These are phyloP conservation scores for Myiotriccus ornatus DNA, from an alignment of 2,797 vertebrate genomes.

Conservation along the genomic window DNA sequence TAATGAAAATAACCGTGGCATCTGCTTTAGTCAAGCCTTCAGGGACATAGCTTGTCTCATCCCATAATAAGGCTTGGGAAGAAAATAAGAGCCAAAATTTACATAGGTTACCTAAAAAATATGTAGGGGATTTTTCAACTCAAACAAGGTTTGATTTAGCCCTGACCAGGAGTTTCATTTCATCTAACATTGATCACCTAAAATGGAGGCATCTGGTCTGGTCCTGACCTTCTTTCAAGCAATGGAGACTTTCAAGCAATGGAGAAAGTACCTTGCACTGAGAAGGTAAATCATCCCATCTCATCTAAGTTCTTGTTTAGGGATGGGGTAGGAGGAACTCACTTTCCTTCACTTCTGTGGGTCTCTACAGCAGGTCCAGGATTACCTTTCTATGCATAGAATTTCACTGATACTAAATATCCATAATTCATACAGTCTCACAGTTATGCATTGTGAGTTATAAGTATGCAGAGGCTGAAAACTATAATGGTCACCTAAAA, in stretches of 20 bases:
- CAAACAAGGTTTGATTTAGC: neutral
- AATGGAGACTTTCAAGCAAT: neutral
- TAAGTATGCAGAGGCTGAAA: neutral
- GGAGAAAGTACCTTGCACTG: neutral
- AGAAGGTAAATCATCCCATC: neutral
- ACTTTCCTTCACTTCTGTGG: neutral
- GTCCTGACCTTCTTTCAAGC: neutral
- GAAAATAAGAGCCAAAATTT: neutral
- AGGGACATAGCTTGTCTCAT: neutral
- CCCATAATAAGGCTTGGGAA: neutral
- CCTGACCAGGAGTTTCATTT: neutral
- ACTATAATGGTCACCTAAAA: neutral
- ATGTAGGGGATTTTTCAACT: neutral
- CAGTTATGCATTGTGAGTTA: neutral
- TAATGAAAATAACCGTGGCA: neutral
- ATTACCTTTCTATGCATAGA: neutral
- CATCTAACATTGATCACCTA: neutral
- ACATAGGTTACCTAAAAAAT: neutral
- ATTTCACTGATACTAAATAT: neutral
- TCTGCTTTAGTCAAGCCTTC: neutral
- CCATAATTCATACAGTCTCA: neutral
- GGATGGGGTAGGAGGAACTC: neutral
- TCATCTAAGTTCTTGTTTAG: neutral
- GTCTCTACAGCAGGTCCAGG: neutral
- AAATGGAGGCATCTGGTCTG: neutral